phyloP scores from a whole-genome alignment of 2,888 invertebrate species.

The Thera britannica region DNA sequence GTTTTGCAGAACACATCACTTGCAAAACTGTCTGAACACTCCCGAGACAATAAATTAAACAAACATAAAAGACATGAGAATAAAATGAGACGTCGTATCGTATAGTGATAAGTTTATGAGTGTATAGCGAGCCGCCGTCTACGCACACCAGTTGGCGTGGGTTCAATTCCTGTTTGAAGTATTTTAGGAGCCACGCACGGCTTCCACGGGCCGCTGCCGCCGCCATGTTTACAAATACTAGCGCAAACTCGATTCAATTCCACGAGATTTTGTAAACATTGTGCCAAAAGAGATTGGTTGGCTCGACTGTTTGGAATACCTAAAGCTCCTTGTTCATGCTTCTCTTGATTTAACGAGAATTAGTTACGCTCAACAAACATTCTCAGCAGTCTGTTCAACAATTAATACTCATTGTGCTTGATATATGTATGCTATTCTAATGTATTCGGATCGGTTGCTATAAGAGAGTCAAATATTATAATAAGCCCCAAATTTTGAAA shows the following conservation, averaged over 20 bases:
- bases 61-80: conserved; percentile 71
- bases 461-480: conserved; percentile 17
- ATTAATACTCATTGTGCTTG: conserved; percentile 30
- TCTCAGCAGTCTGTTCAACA: conserved; percentile 47
- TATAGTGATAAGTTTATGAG: conserved; percentile 80
- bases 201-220: conserved; percentile 56
- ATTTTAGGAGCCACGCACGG: conserved; percentile 79
- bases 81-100: conserved; percentile 78
- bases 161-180: conserved; percentile 82
- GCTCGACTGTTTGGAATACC: conserved; percentile 56
- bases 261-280: conserved; percentile 78
- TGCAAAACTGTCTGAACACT: conserved; percentile 5
- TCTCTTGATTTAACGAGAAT: conserved; percentile 45
- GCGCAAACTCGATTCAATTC: conserved; percentile 77
- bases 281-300: conserved; percentile 70
- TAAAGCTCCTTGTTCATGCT: conserved; percentile 39
- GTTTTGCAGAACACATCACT: conserved; percentile 47
- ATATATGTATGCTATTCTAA: conserved; percentile 11
- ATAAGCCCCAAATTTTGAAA: conserved; percentile 16
- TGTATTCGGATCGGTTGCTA: conserved; percentile 21
- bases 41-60: conserved; percentile 62
- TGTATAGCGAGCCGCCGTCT: conserved; percentile 73
- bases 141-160: conserved; percentile 80
- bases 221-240: conserved; percentile 82
- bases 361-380: conserved; percentile 48